Conservation (phyloP, 2,888 invertebrate species). For the Hypomecis atomaria region DNA sequence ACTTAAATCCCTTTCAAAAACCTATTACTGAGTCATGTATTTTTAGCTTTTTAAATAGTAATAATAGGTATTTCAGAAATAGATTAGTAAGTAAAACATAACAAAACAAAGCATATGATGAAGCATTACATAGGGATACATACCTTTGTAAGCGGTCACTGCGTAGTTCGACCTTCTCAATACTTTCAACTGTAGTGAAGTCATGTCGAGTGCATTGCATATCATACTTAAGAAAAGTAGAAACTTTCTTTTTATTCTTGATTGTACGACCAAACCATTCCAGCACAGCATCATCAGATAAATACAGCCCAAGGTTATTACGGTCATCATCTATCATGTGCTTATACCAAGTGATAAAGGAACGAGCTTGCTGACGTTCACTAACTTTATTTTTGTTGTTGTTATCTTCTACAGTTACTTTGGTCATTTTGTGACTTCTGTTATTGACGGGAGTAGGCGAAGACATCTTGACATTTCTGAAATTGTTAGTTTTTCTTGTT, state of each 20-base stretch:
- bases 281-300: constrained; percentile 81
- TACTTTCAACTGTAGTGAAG: constrained; percentile 75
- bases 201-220: constrained; percentile 81
- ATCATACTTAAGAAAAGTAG: constrained; percentile 82
- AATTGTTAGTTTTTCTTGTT: constrained; percentile 28
- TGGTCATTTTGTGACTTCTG: constrained; percentile 47
- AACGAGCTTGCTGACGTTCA: constrained; percentile 66
- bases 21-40: no score
- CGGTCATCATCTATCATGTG: constrained; percentile 80
- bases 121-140: constrained; percentile 29
- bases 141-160: constrained; percentile 63
- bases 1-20: no score
- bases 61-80: no score
- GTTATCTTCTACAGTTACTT: constrained; percentile 51
- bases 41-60: no score
- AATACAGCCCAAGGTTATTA: constrained; percentile 73
- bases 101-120: no score
- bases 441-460: constrained; percentile 55
- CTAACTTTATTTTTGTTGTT: constrained; percentile 56
- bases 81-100: no score
- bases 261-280: constrained; percentile 88
- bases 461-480: constrained; percentile 63
- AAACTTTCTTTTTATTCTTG: constrained; percentile 84
- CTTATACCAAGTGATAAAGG: constrained; percentile 78
- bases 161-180: constrained; percentile 66